These are phyloP conservation scores for Semaprochilodus insignis DNA, from an alignment of 2,797 vertebrate genomes.

Conservation along the genomic window DNA sequence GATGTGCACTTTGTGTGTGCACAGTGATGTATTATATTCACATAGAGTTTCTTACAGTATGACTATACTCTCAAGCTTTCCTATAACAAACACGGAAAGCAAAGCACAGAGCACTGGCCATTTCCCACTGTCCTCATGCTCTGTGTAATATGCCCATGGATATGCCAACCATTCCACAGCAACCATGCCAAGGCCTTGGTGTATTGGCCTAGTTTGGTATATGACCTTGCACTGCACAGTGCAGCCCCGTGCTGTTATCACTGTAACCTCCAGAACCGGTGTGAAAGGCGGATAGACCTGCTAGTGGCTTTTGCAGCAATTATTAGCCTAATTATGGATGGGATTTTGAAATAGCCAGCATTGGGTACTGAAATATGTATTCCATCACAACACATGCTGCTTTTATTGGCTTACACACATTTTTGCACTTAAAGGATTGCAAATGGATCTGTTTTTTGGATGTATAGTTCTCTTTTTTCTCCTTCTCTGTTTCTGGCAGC, in stretches of 20 bases:
- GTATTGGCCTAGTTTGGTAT: constrained; percentile 25
- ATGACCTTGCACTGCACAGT: constrained; percentile 30
- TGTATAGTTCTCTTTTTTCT: no score
- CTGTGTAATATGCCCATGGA: constrained; percentile 25
- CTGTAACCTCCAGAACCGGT: constrained; percentile 24
- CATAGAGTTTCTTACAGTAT: no score
- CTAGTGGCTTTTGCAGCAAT: constrained; percentile 31
- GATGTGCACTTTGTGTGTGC: neutral
- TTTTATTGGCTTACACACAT: no score
- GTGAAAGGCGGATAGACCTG: constrained; percentile 6
- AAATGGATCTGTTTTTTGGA: no score
- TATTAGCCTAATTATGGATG: constrained; percentile 41
- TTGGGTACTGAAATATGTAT: constrained; percentile 4
- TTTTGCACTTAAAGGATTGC: no score
- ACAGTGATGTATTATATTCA: neutral
- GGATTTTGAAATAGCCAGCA: constrained; percentile 12
- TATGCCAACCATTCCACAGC: constrained; percentile 45
- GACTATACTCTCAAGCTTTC: no score
- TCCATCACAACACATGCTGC: neutral
- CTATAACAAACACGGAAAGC: neutral
- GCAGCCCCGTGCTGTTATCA: constrained; percentile 43
- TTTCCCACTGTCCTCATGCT: constrained; percentile 24
- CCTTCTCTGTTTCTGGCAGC: no score
- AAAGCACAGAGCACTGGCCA: constrained; percentile 7
- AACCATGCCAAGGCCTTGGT: constrained; percentile 22